phyloP scores from a whole-genome alignment of 2,888 invertebrate genomes.

The Torymus auratus region DNA sequence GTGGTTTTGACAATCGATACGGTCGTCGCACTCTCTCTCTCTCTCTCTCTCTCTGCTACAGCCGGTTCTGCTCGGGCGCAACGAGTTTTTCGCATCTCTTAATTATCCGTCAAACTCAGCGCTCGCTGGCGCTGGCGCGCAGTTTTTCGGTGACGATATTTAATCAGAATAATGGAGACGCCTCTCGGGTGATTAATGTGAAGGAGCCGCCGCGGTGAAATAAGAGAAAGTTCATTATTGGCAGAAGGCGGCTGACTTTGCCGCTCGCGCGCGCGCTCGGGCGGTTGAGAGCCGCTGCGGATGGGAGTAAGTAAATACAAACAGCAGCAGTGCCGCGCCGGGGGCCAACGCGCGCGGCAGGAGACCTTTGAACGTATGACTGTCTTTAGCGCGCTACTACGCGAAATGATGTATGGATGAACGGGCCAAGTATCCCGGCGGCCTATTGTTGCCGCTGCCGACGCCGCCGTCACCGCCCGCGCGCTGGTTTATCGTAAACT shows the following conservation, averaged over 20 bases:
- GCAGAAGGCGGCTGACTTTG: no score
- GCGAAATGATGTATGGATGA: slow-evolving; percentile 56
- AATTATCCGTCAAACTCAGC: no score
- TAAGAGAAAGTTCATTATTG: neutral
- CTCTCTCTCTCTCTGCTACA: slow-evolving; percentile 1
- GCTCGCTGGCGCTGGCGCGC: neutral
- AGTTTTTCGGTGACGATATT: neutral
- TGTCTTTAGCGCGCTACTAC: slow-evolving; percentile 55
- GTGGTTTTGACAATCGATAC: no score
- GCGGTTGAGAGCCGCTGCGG: slow-evolving; percentile 35
- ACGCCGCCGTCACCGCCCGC: neutral
- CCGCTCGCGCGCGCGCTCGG: neutral
- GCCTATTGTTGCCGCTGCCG: slow-evolving; percentile 48
- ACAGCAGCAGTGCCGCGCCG: neutral
- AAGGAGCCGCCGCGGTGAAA: neutral
- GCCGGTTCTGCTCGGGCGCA: slow-evolving; percentile 2
- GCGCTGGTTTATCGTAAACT: slow-evolving; percentile 50
- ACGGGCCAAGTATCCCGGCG: slow-evolving; percentile 44
- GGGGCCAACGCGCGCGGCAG: slow-evolving; percentile 54
- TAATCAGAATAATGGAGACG: slow-evolving; percentile 10
- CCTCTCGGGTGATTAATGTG: neutral
- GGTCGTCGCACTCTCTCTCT: no score
- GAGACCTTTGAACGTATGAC: slow-evolving; percentile 61
- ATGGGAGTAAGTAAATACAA: slow-evolving; percentile 60
- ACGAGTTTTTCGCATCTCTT: no score